Evolutionary conservation across 1,140 invertebrate genomes (phyloP).

Genomic region (Mya arenaria): DNA sequence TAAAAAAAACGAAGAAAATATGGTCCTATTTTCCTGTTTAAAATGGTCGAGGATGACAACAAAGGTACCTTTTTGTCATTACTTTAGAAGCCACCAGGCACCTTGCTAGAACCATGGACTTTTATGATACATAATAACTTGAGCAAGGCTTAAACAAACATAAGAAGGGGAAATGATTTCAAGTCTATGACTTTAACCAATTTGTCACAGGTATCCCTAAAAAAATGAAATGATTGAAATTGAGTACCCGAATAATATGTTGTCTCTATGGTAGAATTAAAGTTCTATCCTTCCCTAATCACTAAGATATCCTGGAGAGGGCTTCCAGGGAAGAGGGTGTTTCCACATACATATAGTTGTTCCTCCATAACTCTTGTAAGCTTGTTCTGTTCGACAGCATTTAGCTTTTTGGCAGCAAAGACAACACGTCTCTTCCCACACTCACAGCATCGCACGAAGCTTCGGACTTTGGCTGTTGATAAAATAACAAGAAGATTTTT

Average conservation of each 20-base stretch:
- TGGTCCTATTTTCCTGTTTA: too few species aligned
- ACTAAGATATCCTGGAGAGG: not conserved
- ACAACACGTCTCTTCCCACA: slow-evolving; percentile 25
- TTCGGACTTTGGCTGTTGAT: slow-evolving; percentile 5
- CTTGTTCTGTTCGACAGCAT: too few species aligned
- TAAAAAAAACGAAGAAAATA: too few species aligned
- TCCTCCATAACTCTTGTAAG: not conserved
- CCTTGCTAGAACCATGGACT: too few species aligned
- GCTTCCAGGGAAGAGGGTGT: not conserved
- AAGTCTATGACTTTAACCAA: too few species aligned
- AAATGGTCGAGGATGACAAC: too few species aligned
- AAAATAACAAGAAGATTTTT: too few species aligned
- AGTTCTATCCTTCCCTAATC: not conserved
- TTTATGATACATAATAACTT: too few species aligned
- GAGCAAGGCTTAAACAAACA: too few species aligned
- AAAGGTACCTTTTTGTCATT: too few species aligned
- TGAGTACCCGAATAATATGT: slow-evolving; percentile 14
- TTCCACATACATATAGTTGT: slow-evolving; percentile 10
- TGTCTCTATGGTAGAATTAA: not conserved
- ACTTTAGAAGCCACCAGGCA: too few species aligned
- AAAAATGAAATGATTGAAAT: not conserved
- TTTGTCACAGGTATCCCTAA: not conserved
- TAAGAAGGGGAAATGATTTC: too few species aligned
- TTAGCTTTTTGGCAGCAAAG: not conserved
- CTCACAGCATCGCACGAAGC: not conserved